These are phyloP conservation scores for Tethea ocularis DNA, from an alignment of 2,888 invertebrate species.

Conservation along the genomic window DNA sequence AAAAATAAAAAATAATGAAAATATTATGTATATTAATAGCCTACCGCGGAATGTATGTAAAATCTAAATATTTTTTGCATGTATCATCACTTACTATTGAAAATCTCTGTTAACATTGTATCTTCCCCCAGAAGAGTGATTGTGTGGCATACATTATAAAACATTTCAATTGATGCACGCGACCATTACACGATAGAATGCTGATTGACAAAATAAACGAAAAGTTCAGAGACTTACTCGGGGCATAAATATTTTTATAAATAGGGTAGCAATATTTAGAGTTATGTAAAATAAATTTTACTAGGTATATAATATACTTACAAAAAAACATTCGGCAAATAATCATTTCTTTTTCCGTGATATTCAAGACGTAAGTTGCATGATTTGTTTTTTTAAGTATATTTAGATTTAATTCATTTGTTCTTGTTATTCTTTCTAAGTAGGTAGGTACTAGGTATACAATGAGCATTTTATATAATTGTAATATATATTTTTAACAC, in stretches of 20 bases:
- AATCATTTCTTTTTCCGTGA: too few species aligned
- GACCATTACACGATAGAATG: neutral
- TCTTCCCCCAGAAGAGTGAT: neutral
- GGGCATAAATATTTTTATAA: neutral
- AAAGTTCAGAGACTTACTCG: neutral
- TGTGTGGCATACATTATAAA: neutral
- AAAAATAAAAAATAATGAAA: too few species aligned
- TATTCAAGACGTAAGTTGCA: too few species aligned
- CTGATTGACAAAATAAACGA: neutral
- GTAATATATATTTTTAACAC: neutral
- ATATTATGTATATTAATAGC: too few species aligned
- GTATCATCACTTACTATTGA: neutral
- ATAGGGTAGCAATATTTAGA: too few species aligned
- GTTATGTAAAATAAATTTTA: too few species aligned
- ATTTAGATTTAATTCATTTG: too few species aligned
- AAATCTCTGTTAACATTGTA: neutral
- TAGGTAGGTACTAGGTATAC: too few species aligned
- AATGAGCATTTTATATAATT: too few species aligned
- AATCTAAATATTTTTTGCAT: neutral
- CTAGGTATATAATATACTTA: neutral
- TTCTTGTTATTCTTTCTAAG: too few species aligned
- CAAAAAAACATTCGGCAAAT: too few species aligned
- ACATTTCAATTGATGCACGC: conserved; percentile 4
- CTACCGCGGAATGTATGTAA: neutral
- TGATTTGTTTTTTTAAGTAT: too few species aligned